phyloP scores from a whole-genome alignment of 1,140 invertebrate genomes.

The Paraescarpia echinospica region DNA sequence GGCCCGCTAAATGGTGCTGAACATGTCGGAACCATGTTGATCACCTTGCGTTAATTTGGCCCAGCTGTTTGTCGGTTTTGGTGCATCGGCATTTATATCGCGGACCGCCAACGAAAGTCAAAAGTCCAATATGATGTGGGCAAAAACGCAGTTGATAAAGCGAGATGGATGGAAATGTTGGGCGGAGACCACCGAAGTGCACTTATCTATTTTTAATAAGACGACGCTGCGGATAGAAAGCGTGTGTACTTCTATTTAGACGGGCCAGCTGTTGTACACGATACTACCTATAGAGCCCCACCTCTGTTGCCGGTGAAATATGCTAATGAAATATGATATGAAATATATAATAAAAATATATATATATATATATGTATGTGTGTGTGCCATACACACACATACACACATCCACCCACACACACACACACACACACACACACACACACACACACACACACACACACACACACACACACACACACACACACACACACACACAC shows the following conservation, averaged over 20 bases:
- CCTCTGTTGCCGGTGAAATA: too few relatives aligned
- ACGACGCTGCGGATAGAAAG: neutral
- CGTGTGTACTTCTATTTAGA: neutral
- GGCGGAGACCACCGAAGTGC: neutral
- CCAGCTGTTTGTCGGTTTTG: neutral
- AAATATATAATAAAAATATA: neutral
- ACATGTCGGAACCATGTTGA: neutral
- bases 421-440: neutral
- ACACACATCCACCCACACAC: too few relatives aligned
- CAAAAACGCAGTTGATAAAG: neutral
- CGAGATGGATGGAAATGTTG: neutral
- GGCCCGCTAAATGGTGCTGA: neutral
- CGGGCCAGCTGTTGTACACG: neutral
- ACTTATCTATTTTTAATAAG: conserved; percentile 2
- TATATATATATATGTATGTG: neutral
- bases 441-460: too few relatives aligned
- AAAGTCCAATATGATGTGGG: neutral
- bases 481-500: too few relatives aligned
- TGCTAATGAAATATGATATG: neutral
- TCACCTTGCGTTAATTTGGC: neutral
- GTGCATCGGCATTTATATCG: neutral
- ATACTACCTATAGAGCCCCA: too few relatives aligned
- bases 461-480: too few relatives aligned
- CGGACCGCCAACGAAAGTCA: neutral
- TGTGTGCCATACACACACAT: neutral